Evolutionary conservation across 2,797 vertebrate genomes (phyloP), one percentile per base, ranked within the genome.

Genomic region (Nyctibius grandis): DNA sequence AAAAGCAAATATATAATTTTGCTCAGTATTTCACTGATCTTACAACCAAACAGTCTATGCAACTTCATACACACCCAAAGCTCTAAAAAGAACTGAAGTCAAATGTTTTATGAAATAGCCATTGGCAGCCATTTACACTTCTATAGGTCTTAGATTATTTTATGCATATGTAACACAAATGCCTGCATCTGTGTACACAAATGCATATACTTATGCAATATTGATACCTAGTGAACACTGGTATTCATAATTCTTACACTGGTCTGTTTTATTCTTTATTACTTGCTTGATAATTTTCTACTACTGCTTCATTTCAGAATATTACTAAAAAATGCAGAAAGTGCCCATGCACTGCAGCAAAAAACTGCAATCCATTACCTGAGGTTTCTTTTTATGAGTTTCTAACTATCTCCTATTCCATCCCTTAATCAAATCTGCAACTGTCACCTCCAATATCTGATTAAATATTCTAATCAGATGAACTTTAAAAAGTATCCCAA

Each of bases 381-480:
- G n/a, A 88, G 45, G 28, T 48, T 78, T 78, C 56, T 78, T 78
- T 94, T 79, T 25, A 91, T 44, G 9, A 89, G 29, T 89, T 79
- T 51, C 70, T 80, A 47, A 53, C 48, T 65, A 59, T 22, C 40
- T 74, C 51, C 36, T 82, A 25, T 70, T 78, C 40, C 7, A 45
- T 7, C 5, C 17, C 21, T 91, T 89, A 95, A 96, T 93, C 94
- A 96, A 87, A 92, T 80, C 61, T 65, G 48, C 25, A 93, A 84
- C 69, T 72, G 59, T 25, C 82, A 91, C 57, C 42, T 93, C 36
- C 70, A 93, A 87, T 85, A 89, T 85, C 78, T 87, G 86, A 90
- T 74, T 82, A 91, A 91, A 59, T 85, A 93, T 93, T 92, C 74
- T 70, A 95, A 82, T 85, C 89, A 92, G 20, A 56, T 1, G 7